Conservation (phyloP, 1,140 invertebrate genomes). For the Lepidurus couesii region DNA sequence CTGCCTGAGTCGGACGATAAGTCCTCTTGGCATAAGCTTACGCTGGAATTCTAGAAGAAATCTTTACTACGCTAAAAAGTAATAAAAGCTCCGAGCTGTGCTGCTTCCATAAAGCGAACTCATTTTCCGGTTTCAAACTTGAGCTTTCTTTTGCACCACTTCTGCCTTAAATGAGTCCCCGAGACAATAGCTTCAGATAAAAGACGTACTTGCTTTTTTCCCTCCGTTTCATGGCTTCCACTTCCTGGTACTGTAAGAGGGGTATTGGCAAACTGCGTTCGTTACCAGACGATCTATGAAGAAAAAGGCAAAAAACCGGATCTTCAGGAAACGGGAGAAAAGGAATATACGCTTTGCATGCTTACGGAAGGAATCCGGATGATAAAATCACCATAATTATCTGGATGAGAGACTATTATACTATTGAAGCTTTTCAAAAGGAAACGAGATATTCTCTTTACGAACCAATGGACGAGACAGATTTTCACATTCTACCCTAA, state of each 20-base stretch:
- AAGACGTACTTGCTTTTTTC: not conserved
- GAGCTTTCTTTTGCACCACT: not conserved
- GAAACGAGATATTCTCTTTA: no score
- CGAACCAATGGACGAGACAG: no score
- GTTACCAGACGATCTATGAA: not conserved
- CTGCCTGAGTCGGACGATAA: constrained; percentile 17
- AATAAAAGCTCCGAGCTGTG: not conserved
- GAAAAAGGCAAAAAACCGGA: not conserved
- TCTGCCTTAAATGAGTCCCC: not conserved
- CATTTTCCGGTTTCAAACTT: constrained; percentile 15
- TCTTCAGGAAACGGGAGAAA: not conserved
- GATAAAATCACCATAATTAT: no score
- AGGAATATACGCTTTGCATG: not conserved
- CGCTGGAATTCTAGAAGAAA: not conserved
- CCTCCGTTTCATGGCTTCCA: not conserved
- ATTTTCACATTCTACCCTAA: not conserved
- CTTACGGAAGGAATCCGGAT: no score
- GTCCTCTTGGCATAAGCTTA: constrained; percentile 10
- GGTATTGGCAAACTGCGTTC: not conserved
- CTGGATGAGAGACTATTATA: no score
- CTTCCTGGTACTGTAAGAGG: not conserved
- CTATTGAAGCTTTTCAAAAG: no score
- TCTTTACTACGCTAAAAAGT: not conserved
- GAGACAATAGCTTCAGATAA: not conserved
- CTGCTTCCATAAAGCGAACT: constrained; percentile 3